Percentiles rank a stretch among this genome's conserved stretches.
Conservation (phyloP, 2,888 invertebrate species). For the Drosophila imparisetae region DNA sequence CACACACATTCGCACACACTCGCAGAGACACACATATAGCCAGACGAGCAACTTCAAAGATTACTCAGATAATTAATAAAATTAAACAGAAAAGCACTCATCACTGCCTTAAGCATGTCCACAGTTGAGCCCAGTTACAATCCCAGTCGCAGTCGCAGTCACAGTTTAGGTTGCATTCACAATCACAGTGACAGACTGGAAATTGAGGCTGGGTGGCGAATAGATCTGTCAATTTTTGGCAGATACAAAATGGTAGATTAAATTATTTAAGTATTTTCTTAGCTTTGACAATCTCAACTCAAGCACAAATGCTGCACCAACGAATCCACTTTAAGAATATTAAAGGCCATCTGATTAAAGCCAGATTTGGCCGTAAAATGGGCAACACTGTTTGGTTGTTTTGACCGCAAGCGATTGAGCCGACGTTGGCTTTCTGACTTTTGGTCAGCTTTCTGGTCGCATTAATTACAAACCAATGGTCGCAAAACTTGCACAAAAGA, state of each 20-base stretch:
- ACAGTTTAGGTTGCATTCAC: neutral
- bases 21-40: slow-evolving; percentile 7
- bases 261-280: neutral
- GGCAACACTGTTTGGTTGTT: neutral
- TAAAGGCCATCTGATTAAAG: neutral
- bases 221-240: neutral
- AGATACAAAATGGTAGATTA: neutral
- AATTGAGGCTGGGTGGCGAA: neutral
- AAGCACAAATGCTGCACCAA: neutral
- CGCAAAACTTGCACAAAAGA: slow-evolving; percentile 54
- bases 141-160: neutral
- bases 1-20: neutral
- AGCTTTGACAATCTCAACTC: neutral
- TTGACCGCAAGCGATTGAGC: slow-evolving; percentile 43
- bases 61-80: slow-evolving; percentile 79
- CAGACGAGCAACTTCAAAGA: slow-evolving; percentile 64
- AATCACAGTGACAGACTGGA: neutral
- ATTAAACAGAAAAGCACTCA: slow-evolving; percentile 79
- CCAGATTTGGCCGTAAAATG: neutral
- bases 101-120: slow-evolving; percentile 22
- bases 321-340: neutral
- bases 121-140: neutral
- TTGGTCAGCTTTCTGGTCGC: slow-evolving; percentile 61
- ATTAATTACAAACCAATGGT: slow-evolving; percentile 80
- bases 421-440: slow-evolving; percentile 38